phyloP scores from a whole-genome alignment of 2,113 vertebrate genomes.

The Cyanistes caeruleus region DNA sequence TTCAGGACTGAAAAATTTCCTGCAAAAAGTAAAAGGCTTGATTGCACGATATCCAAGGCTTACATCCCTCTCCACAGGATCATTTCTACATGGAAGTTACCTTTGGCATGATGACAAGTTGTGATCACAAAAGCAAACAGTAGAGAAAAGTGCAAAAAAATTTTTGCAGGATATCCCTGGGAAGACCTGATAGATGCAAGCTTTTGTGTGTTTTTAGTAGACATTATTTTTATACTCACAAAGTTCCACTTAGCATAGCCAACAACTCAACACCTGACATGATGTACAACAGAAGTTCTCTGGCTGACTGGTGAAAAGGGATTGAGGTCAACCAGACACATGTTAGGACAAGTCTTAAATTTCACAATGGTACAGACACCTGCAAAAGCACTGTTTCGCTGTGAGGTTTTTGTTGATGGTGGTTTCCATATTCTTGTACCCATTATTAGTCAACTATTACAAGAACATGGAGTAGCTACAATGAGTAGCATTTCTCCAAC shows the following conservation, averaged over 20 bases:
- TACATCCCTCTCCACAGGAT: neutral
- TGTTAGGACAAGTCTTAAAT: neutral
- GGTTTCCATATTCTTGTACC: neutral
- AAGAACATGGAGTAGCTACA: neutral
- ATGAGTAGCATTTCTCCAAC: neutral
- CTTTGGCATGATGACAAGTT: neutral
- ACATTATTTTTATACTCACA: neutral
- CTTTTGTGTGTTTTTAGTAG: neutral
- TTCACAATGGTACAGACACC: neutral
- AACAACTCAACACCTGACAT: neutral
- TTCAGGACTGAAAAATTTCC: neutral
- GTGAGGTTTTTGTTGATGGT: neutral
- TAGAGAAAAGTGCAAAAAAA: neutral
- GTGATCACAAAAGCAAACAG: neutral
- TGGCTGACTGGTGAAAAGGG: neutral
- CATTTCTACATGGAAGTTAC: neutral
- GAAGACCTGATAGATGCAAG: neutral
- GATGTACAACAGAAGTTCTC: neutral
- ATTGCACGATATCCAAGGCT: neutral
- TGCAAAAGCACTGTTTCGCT: neutral
- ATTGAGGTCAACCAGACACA: neutral
- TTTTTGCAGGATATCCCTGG: neutral
- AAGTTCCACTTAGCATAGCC: neutral
- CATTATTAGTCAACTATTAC: neutral
- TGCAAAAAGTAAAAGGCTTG: neutral